Percentiles rank a stretch among this genome's conserved stretches.
These are phyloP conservation scores for Pseudomyrmex concolor DNA, from an alignment of 1,140 invertebrate species.

Conservation along the genomic window DNA sequence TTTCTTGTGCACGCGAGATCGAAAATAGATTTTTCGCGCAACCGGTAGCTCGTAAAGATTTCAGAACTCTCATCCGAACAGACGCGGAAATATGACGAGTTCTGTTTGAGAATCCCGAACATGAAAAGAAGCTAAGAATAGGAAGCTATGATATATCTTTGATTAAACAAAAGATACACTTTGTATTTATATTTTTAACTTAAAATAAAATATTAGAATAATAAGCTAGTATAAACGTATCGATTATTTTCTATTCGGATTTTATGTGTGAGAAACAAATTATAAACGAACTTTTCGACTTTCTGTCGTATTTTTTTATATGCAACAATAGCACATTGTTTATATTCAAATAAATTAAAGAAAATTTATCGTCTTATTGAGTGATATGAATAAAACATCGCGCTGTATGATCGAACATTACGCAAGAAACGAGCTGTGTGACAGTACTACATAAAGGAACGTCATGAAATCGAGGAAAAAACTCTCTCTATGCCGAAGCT, in stretches of 20 bases:
- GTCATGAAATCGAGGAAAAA: neutral
- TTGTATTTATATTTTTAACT: neutral
- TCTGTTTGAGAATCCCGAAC: neutral
- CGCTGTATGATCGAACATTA: neutral
- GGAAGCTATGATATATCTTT: too few species aligned
- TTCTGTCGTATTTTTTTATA: too few species aligned
- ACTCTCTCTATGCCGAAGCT: neutral
- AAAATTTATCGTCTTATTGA: neutral
- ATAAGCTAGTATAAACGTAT: neutral
- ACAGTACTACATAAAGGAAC: neutral
- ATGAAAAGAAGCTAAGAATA: neutral
- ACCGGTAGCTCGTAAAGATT: constrained; percentile 4
- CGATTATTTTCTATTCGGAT: neutral
- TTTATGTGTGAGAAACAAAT: too few species aligned
- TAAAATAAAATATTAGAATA: neutral
- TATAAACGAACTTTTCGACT: too few species aligned
- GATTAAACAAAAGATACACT: too few species aligned
- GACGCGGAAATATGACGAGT: neutral
- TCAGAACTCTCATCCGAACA: constrained; percentile 26
- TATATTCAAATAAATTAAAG: neutral
- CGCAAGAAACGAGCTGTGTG: neutral
- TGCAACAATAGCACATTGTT: too few species aligned
- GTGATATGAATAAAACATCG: neutral
- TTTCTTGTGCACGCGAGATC: neutral
- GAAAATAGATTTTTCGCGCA: constrained; percentile 63